Conservation (phyloP, 1,140 invertebrate species). For the Bombus superbus region DNA sequence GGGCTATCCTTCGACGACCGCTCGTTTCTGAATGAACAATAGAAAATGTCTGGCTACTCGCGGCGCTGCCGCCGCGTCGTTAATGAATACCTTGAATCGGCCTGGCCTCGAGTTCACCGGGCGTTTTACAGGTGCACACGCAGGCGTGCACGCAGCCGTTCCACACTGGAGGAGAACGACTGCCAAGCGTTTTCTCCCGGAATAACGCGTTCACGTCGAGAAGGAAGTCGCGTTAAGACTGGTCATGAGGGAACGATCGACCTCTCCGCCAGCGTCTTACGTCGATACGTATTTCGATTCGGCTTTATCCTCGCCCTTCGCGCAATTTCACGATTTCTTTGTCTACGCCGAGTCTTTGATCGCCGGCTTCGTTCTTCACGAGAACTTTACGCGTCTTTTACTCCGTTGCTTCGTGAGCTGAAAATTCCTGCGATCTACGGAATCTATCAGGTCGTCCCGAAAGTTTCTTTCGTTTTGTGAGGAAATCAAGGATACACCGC, state of each 20-base stretch:
- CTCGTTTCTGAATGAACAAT: slow-evolving; percentile 70
- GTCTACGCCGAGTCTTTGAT: no score
- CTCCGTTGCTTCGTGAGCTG: no score
- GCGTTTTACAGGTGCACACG: slow-evolving; percentile 65
- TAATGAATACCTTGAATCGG: slow-evolving; percentile 71
- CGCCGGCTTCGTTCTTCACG: no score
- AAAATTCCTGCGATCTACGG: no score
- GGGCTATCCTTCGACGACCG: slow-evolving; percentile 59
- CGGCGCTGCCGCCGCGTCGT: slow-evolving; percentile 62
- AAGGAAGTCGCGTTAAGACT: slow-evolving; percentile 1
- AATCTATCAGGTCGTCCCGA: no score
- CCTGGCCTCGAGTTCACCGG: slow-evolving; percentile 65
- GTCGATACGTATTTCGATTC: no score
- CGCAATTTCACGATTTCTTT: no score
- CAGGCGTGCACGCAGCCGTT: slow-evolving; percentile 30
- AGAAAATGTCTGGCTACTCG: slow-evolving; percentile 68
- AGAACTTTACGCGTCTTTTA: no score
- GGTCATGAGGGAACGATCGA: not conserved
- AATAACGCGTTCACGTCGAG: not conserved
- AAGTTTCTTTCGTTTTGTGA: no score
- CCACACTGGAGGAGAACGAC: not conserved
- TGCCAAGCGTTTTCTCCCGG: not conserved
- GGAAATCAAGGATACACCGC: no score
- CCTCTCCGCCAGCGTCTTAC: no score
- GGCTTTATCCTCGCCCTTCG: no score